Conservation (phyloP, 92 coral and sea anemone species). For the Plumapathes pennacea region DNA sequence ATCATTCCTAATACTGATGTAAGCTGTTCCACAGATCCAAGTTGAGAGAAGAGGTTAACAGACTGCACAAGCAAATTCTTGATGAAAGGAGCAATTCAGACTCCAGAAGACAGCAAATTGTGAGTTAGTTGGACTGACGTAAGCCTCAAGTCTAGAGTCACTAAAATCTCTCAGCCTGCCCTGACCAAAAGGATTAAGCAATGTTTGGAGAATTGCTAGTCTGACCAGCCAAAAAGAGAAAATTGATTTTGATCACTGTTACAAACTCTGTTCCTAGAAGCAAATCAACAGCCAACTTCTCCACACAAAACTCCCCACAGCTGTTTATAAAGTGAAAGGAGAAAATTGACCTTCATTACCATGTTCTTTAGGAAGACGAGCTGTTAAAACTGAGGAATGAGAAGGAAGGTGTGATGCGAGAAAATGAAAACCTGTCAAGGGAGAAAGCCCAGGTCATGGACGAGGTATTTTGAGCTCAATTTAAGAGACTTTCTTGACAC, state of each 20-base stretch:
- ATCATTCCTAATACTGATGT: neutral
- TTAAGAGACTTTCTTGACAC: neutral
- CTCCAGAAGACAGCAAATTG: conserved; percentile 45
- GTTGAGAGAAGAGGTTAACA: conserved; percentile 52
- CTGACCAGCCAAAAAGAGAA: no score
- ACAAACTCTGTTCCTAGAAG: no score
- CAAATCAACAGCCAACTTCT: no score
- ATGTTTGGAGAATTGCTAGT: no score
- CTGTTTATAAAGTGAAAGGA: no score
- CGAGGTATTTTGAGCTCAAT: conserved; percentile 43
- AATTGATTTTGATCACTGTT: no score
- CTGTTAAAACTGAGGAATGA: conserved; percentile 38
- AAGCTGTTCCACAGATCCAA: conserved; percentile 7
- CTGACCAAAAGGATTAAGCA: no score
- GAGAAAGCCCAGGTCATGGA: conserved; percentile 69
- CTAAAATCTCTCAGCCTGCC: no score
- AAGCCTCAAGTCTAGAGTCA: no score
- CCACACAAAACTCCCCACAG: no score
- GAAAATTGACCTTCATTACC: no score
- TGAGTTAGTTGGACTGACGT: no score
- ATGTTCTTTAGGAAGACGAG: conserved; percentile 44
- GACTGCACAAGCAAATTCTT: conserved; percentile 40
- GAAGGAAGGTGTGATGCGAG: conserved; percentile 34
- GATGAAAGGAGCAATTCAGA: conserved; percentile 55
- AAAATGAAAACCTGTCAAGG: conserved; percentile 50